These are phyloP conservation scores for Neelides folsomi DNA, from an alignment of 2,888 invertebrate genomes.

Conservation along the genomic window DNA sequence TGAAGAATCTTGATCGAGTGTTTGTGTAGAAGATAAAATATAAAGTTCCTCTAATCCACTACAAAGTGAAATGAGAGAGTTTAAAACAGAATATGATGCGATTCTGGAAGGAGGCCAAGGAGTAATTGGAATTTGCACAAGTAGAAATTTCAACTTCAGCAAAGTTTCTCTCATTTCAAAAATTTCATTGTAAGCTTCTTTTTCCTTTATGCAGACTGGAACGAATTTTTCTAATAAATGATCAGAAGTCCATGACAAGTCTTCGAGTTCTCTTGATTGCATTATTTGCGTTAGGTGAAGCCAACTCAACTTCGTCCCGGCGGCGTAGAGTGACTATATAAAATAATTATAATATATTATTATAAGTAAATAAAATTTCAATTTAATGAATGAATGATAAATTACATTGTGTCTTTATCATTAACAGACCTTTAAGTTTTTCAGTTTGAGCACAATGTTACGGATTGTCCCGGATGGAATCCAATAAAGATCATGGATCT, in stretches of 20 bases:
- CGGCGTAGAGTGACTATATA: constrained; percentile 16
- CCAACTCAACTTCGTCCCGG: constrained; percentile 25
- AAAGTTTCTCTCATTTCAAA: neutral
- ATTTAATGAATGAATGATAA: neutral
- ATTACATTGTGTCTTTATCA: constrained; percentile 2
- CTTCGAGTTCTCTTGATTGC: constrained; percentile 6
- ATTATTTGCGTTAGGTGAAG: constrained; percentile 23
- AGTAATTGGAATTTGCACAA: constrained; percentile 7
- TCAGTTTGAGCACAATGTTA: constrained; percentile 15
- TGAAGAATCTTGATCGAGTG: constrained; percentile 17
- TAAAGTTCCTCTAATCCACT: constrained; percentile 23
- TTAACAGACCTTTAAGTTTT: constrained; percentile 20
- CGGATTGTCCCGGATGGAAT: constrained; percentile 25
- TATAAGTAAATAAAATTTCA: neutral
- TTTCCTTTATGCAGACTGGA: neutral
- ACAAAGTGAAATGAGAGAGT: constrained; percentile 23
- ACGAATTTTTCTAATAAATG: constrained; percentile 15
- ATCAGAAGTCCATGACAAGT: constrained; percentile 27
- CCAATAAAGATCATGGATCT: constrained; percentile 25
- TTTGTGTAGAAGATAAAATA: constrained; percentile 26
- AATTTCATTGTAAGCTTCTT: neutral
- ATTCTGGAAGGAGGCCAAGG: constrained; percentile 16
- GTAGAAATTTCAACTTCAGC: constrained; percentile 20
- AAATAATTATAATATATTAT: constrained; percentile 4
- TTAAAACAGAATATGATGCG: constrained; percentile 17